A percentile compares a stretch with the other conserved stretches of the same genome.
phyloP scores from a whole-genome alignment of 2,113 vertebrate genomes.

The Protomyctophum bolini region DNA sequence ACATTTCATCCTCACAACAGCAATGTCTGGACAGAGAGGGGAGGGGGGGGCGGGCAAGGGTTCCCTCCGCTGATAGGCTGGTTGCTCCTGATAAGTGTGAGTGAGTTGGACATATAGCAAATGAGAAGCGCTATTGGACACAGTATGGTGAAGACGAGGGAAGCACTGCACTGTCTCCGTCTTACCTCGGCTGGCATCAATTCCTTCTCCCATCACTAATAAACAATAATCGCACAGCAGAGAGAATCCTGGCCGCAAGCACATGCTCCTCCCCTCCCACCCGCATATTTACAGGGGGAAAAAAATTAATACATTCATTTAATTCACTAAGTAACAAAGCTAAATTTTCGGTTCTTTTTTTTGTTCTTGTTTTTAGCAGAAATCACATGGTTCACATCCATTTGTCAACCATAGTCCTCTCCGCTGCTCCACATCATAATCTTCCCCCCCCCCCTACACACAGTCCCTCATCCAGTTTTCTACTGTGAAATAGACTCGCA shows the following conservation, averaged over 20 bases:
- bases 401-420: conserved; percentile 61
- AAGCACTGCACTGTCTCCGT: conserved; percentile 56
- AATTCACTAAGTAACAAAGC: conserved; percentile 84
- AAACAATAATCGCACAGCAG: conserved; percentile 61
- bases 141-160: conserved; percentile 64
- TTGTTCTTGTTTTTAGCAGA: conserved; percentile 77
- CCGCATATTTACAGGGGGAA: conserved; percentile 79
- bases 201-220: conserved; percentile 44
- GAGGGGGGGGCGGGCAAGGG: conserved; percentile 68
- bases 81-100: conserved; percentile 73
- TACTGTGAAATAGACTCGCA: conserved; percentile 61
- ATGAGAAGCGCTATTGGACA: conserved; percentile 66
- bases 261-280: conserved; percentile 64
- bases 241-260: conserved; percentile 70
- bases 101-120: conserved; percentile 73
- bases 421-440: conserved; percentile 41
- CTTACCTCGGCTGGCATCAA: conserved; percentile 61
- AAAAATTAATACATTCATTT: conserved; percentile 82
- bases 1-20: conserved; percentile 87
- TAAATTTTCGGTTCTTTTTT: conserved; percentile 63
- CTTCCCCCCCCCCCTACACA: conserved; percentile 34
- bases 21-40: conserved; percentile 83
- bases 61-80: conserved; percentile 78
- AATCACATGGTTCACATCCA: conserved; percentile 76
- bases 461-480: conserved; percentile 50